These are phyloP conservation scores for Danio aesculapii DNA, from an alignment of 2,797 vertebrate species.

Conservation along the genomic window DNA sequence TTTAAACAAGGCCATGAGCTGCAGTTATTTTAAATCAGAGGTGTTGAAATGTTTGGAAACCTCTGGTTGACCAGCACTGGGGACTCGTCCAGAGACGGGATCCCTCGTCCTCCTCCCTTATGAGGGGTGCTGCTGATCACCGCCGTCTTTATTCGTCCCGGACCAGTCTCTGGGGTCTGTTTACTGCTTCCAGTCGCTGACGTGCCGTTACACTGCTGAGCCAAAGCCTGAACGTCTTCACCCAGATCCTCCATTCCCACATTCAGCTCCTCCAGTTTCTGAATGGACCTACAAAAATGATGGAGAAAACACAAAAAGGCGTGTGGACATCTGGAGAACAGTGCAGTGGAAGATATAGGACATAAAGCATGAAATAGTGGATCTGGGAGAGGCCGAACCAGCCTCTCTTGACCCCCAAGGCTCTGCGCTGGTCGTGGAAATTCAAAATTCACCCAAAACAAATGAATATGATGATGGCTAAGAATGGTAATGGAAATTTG, in stretches of 20 bases:
- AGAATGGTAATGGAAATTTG: no score
- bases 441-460: no score
- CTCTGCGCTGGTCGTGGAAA: no score
- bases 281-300: slow-evolving; percentile 86
- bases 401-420: no score
- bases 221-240: slow-evolving; percentile 85
- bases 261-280: slow-evolving; percentile 95
- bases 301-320: neutral
- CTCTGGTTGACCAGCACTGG: slow-evolving; percentile 80
- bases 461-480: no score
- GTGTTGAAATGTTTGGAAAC: slow-evolving; percentile 55
- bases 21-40: neutral
- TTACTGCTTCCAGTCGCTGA: slow-evolving; percentile 66
- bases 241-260: slow-evolving; percentile 89
- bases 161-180: slow-evolving; percentile 70
- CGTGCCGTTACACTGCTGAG: slow-evolving; percentile 84
- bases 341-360: no score
- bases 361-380: no score
- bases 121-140: slow-evolving; percentile 84
- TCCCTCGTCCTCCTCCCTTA: slow-evolving; percentile 72
- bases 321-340: neutral
- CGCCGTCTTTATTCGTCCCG: slow-evolving; percentile 69
- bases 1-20: slow-evolving; percentile 7
- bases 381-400: no score
- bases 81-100: slow-evolving; percentile 86